A percentile compares a stretch with the other conserved stretches of the same genome.
Conservation (phyloP, 2,888 invertebrate genomes). For the Byasa hedistus region DNA sequence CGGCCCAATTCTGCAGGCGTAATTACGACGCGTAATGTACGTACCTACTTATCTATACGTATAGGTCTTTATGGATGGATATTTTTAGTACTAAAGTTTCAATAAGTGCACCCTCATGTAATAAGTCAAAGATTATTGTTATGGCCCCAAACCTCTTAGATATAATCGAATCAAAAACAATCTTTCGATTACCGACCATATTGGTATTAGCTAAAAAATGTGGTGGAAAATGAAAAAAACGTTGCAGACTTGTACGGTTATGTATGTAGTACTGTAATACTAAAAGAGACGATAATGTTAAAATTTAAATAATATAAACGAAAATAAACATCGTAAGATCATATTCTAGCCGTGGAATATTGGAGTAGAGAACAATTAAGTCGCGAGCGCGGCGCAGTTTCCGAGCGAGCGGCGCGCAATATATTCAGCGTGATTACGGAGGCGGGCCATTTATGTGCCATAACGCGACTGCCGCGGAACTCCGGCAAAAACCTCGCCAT, state of each 20-base stretch:
- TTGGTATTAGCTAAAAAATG: too few species aligned
- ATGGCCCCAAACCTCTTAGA: too few species aligned
- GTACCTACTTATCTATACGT: constrained; percentile 18
- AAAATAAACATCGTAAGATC: constrained; percentile 21
- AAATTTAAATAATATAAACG: neutral
- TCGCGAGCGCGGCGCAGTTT: constrained; percentile 11
- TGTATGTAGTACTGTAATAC: neutral
- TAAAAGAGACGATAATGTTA: too few species aligned
- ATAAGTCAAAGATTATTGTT: too few species aligned
- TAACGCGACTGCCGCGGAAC: constrained; percentile 60
- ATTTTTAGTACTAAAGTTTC: too few species aligned
- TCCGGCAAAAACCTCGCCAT: constrained; percentile 61
- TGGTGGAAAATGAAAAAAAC: too few species aligned
- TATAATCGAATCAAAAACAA: too few species aligned
- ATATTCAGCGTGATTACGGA: constrained; percentile 59
- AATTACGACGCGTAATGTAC: constrained; percentile 35
- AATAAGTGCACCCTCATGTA: too few species aligned
- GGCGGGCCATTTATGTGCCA: constrained; percentile 57
- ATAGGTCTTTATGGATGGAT: neutral
- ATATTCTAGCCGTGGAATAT: constrained; percentile 32
- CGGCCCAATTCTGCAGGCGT: constrained; percentile 46
- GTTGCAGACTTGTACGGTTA: neutral
- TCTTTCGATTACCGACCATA: too few species aligned
- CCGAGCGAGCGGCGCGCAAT: constrained; percentile 46
- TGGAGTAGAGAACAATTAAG: constrained; percentile 51